Percentiles rank a stretch among this genome's conserved stretches.
Conservation (phyloP, 1,140 invertebrate species). For the Oscheius sp. region DNA sequence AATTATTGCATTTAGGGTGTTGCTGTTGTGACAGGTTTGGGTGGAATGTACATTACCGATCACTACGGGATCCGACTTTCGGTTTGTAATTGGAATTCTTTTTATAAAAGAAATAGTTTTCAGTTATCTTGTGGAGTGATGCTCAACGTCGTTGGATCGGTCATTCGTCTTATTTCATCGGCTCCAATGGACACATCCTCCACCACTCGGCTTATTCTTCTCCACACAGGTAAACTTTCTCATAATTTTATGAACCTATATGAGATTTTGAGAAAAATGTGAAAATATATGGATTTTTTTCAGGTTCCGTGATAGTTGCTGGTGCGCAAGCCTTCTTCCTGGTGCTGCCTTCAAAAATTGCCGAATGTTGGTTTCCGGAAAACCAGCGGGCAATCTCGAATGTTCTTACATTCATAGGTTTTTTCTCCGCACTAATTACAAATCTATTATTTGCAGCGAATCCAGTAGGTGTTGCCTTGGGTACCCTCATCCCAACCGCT, state of each 20-base stretch:
- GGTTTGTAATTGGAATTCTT: slow-evolving; percentile 15
- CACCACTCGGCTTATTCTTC: slow-evolving; percentile 37
- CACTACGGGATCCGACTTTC: slow-evolving; percentile 56
- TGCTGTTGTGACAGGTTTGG: slow-evolving; percentile 52
- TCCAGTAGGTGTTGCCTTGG: slow-evolving; percentile 56
- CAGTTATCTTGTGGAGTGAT: background rate
- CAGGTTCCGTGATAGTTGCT: slow-evolving; percentile 52
- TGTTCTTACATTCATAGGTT: slow-evolving; percentile 52
- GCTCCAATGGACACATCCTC: slow-evolving; percentile 42
- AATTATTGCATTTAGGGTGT: slow-evolving; percentile 46
- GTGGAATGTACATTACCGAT: slow-evolving; percentile 59
- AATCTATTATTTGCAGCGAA: slow-evolving; percentile 47
- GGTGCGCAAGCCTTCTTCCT: slow-evolving; percentile 56
- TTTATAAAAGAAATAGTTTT: slow-evolving; percentile 10
- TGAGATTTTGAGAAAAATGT: slow-evolving; percentile 10
- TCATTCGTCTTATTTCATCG: slow-evolving; percentile 53
- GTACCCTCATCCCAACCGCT: slow-evolving; percentile 52
- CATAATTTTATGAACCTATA: background rate
- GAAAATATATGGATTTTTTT: too few species aligned
- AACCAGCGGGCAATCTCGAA: slow-evolving; percentile 55
- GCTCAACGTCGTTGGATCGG: slow-evolving; percentile 50
- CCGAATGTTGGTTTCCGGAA: slow-evolving; percentile 57
- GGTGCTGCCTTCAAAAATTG: slow-evolving; percentile 58
- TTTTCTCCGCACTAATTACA: background rate
- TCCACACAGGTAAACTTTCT: slow-evolving; percentile 47